Percentiles rank a stretch among this genome's conserved stretches.
These are phyloP conservation scores for Cecropterus lyciades DNA, from an alignment of 1,140 invertebrate species.

Conservation along the genomic window DNA sequence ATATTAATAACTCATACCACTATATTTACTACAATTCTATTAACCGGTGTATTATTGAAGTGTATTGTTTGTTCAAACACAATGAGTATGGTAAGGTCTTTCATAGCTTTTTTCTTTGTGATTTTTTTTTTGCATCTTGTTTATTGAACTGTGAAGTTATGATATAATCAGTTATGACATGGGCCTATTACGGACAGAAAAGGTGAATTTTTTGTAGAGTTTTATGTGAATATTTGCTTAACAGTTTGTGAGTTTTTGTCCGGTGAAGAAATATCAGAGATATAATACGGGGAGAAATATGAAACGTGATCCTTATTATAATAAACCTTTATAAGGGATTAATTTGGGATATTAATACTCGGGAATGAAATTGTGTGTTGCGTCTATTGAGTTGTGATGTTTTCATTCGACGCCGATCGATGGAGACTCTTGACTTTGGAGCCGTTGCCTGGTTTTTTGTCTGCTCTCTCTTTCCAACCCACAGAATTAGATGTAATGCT, in stretches of 20 bases:
- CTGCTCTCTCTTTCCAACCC: conserved; percentile 63
- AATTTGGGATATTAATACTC: conserved; percentile 18
- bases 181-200: conserved; percentile 61
- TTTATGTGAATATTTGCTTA: conserved; percentile 35
- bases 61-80: conserved; percentile 70
- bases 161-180: conserved; percentile 81
- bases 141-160: conserved; percentile 77
- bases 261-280: conserved; percentile 1
- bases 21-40: conserved; percentile 56
- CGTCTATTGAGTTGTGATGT: conserved; percentile 42
- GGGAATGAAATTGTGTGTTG: conserved; percentile 25
- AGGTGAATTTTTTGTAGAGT: conserved; percentile 51
- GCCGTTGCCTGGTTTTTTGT: conserved; percentile 63
- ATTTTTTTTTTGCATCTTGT: conserved; percentile 63
- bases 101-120: conserved; percentile 61
- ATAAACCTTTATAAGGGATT: conserved; percentile 20
- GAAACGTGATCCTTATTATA: conserved; percentile 36
- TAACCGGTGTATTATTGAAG: conserved; percentile 50
- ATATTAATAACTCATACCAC: conserved; percentile 46
- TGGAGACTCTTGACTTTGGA: conserved; percentile 78
- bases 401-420: conserved; percentile 67
- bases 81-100: conserved; percentile 79
- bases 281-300: conserved; percentile 28
- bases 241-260: conserved; percentile 25
- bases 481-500: conserved; percentile 58